Evolutionary conservation across 2,888 invertebrate genomes (phyloP), one percentile per base, ranked within the genome.

Genomic region (Coremacera marginata): DNA sequence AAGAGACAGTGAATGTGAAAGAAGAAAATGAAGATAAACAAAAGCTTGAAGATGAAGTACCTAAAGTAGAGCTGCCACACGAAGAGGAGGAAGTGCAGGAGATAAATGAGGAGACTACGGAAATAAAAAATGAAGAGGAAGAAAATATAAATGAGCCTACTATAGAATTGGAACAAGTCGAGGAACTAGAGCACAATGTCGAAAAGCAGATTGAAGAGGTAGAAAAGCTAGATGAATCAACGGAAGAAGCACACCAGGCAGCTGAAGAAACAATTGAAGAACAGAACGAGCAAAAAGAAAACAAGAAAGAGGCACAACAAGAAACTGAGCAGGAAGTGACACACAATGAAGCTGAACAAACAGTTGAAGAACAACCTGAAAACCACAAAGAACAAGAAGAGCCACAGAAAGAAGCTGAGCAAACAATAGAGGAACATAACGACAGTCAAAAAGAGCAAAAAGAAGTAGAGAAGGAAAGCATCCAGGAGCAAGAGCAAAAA

Each of bases 71-170:
- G 8, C 65, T 5, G 67, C 34, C 76, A 34, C 70, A 27, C 7
- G 77, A 55, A 74, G 72, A 70, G 7, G 22, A 37, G 25, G 9
- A 79, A 60, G 31, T 9, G 14, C 34, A 55, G n/a, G 27, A 49
- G 11, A 44, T 75, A 63, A 65, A 49, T 25, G 9, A 68, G 16
- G 37, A 68, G 70, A 8, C 34, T 70, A 27, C 16, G 27, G 70
- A 55, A 11, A 51, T 22, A 16, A 1, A 68, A 19, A 68, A 68
- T 14, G 25, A 25, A 27, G 68, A 68, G 11, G 73, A 79, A 27
- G 25, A 67, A 77, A n/a, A 44, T 4, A 44, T 14, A 11, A 14
- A 44, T 44, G 11, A 44, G 44, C 2, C 44, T 2, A 11, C 44
- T 44, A 3, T 44, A 11, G 14, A 44, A 14, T 1, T 44, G 44